A percentile compares a stretch with the other conserved stretches of the same genome.
Conservation (phyloP, 2,888 invertebrate species). For the Drosophila birchii region DNA sequence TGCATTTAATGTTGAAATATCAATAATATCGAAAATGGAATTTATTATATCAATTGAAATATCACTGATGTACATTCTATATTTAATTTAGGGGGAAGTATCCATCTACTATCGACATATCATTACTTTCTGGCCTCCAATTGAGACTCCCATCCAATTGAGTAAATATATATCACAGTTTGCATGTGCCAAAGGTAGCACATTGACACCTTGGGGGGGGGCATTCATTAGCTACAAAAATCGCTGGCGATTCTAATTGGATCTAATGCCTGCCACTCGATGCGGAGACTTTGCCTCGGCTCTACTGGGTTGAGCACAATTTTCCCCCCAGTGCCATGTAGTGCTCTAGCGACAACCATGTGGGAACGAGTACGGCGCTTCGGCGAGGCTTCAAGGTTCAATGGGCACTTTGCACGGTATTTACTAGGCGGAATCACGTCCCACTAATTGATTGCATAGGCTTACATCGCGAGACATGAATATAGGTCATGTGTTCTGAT, state of each 20-base stretch:
- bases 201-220: conserved; percentile 55
- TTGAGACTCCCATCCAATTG: not conserved
- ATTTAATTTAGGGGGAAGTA: no score
- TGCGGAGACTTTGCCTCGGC: conserved; percentile 29
- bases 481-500: not conserved
- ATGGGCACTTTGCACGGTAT: conserved; percentile 45
- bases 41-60: not conserved
- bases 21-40: not conserved
- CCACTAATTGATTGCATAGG: conserved; percentile 33
- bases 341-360: not conserved
- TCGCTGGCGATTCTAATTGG: conserved; percentile 49
- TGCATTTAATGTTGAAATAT: not conserved
- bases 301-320: conserved; percentile 1
- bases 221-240: conserved; percentile 49
- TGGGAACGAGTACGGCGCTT: not conserved
- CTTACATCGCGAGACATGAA: not conserved
- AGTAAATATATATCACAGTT: not conserved
- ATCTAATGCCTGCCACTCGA: conserved; percentile 50
- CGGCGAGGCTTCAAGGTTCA: conserved; percentile 48
- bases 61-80: no score
- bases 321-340: not conserved
- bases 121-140: no score
- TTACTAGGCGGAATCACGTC: conserved; percentile 27
- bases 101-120: no score
- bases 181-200: conserved; percentile 21